Evolutionary conservation across 2,113 vertebrate species (phyloP).

Genomic region (Nettapus auritus): DNA sequence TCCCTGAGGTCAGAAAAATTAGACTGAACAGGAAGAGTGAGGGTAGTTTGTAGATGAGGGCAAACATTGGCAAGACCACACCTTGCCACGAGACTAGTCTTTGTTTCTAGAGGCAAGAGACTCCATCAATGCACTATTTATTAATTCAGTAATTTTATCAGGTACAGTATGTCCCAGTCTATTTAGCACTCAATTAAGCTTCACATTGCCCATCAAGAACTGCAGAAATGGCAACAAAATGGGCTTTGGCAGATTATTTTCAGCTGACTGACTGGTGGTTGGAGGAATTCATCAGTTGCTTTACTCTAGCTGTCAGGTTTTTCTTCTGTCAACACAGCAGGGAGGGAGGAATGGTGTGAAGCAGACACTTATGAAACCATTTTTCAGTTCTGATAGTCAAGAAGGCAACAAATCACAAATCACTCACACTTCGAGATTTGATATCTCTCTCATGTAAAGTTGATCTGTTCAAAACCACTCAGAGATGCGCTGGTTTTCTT

Average conservation of each 20-base stretch:
- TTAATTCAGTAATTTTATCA: neutral
- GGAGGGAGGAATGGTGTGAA: neutral
- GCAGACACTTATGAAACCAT: neutral
- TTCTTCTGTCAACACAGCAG: neutral
- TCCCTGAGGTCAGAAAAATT: neutral
- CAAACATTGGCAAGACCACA: neutral
- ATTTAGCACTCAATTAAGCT: neutral
- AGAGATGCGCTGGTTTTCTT: neutral
- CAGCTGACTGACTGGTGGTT: neutral
- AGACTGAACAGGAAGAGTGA: neutral
- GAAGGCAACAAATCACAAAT: neutral
- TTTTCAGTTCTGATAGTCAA: neutral
- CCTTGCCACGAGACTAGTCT: neutral
- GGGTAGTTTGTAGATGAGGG: neutral
- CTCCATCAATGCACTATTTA: neutral
- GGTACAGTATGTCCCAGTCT: neutral
- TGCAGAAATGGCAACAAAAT: neutral
- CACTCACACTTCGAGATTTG: neutral
- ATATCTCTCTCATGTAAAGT: neutral
- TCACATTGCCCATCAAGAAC: neutral
- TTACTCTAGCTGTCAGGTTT: slow-evolving; percentile 10
- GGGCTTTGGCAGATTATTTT: neutral
- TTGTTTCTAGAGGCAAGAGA: neutral
- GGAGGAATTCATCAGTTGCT: neutral
- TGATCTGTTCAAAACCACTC: neutral